Conservation (phyloP, 2,113 vertebrate genomes). For the Tachuris rubrigastra region DNA sequence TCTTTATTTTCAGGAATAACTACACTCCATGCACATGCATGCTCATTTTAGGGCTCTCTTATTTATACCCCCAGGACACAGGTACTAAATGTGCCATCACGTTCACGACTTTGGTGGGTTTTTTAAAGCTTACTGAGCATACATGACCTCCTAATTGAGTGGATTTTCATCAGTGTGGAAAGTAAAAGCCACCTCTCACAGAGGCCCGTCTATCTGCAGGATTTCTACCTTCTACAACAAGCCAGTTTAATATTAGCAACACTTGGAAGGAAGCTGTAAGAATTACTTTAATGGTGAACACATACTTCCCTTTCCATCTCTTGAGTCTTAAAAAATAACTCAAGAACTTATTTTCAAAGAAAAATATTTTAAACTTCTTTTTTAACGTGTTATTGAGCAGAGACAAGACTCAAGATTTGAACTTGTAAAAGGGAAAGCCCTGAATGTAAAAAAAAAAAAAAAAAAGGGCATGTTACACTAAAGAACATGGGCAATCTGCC, state of each 20-base stretch:
- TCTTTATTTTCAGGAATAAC: background rate
- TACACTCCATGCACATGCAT: background rate
- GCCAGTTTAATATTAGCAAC: background rate
- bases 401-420: background rate
- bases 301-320: background rate
- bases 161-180: background rate
- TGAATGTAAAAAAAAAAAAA: background rate
- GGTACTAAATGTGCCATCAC: background rate
- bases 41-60: background rate
- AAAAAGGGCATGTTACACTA: background rate
- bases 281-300: background rate
- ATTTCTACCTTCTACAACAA: background rate
- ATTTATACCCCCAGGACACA: background rate
- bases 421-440: background rate
- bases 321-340: background rate
- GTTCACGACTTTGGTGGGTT: background rate
- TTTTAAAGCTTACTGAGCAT: background rate
- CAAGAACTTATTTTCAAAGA: background rate
- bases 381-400: background rate
- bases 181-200: background rate
- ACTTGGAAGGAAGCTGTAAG: background rate
- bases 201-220: background rate
- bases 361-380: background rate
- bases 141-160: background rate
- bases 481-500: background rate